Percentiles rank a stretch among this genome's conserved stretches.
Conservation (phyloP, 2,797 vertebrate species). For the Pteronotus mesoamericanus region DNA sequence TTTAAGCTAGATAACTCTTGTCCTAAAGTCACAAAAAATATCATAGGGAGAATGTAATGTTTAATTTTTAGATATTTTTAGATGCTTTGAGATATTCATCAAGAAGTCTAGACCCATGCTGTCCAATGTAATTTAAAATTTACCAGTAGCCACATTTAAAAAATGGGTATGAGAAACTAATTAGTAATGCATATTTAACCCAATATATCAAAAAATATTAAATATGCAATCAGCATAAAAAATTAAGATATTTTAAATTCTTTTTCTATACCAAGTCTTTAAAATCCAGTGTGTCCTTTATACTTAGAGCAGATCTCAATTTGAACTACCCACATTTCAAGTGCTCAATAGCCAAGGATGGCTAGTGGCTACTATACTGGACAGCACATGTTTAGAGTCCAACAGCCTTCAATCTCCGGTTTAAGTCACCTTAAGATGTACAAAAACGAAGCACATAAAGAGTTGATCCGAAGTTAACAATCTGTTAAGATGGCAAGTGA, state of each 20-base stretch:
- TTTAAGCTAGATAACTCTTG: background rate
- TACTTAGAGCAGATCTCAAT: background rate
- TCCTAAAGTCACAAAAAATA: background rate
- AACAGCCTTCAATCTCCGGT: background rate
- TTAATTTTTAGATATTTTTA: constrained; percentile 11
- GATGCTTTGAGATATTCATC: background rate
- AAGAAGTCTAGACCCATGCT: background rate
- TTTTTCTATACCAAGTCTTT: background rate
- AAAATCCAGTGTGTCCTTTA: background rate
- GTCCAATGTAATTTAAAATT: background rate
- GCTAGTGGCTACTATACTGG: background rate
- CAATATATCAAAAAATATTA: background rate
- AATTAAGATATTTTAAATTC: background rate
- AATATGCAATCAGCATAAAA: background rate
- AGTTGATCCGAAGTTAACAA: background rate
- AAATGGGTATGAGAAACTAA: background rate
- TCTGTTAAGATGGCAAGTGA: background rate
- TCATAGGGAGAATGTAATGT: background rate
- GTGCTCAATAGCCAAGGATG: background rate
- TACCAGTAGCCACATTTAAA: background rate
- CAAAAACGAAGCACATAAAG: background rate
- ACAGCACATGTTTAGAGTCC: background rate
- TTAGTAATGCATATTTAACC: background rate
- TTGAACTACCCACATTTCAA: background rate
- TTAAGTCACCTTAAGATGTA: constrained; percentile 17